Base-by-base conservation (phyloP, 2,888 invertebrate species). In the Sarcophaga caerulescens region DNA sequence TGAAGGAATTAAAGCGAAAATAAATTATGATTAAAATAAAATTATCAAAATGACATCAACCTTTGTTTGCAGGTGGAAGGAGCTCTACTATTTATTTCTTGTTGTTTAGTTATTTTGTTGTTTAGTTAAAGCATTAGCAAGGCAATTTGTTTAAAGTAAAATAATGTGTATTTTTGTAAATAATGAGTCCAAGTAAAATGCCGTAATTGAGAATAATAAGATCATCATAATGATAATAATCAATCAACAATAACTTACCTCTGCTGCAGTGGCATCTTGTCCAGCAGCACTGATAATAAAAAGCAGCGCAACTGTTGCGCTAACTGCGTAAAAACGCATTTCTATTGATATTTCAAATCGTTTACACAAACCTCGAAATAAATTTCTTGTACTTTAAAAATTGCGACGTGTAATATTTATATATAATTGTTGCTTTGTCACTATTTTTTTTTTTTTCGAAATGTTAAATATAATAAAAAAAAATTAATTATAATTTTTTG, bases 221-320 rank as follows among this genome's bases (percentile, higher is more conserved):
- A 52, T 52, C 52, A 52, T 52, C 52, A 52, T 52, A 52, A 52
- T 52, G 52, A 52, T 52, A 17, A 52, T 52, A 52, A 52, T 52
- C 52, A 52, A 52, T 21, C 0, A 19, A 52, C 52, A 52, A 52
- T 52, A 79, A 65, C 75, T 71, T 70, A 84, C 84, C 70, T 76
- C 84, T 10, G 60, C 84, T 14, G 60, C 23, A 62, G 65, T 70
- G 8, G 47, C 70, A 25, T 89, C 89, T 74, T 89, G 86, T 68
- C 78, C 88, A 87, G 73, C 73, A 87, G 88, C 88, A 85, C 86
- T 78, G 70, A 86, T 84, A 35, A 81, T 82, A 75, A 90, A 77
- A 76, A 90, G 85, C 66, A 90, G 79, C 78, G 89, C 89, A 89
- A 90, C 90, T 90, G 90, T 89, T 91, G 91, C 90, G 88, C 89